phyloP scores from a whole-genome alignment of 2,113 vertebrate genomes.

The Nymphicus hollandicus region DNA sequence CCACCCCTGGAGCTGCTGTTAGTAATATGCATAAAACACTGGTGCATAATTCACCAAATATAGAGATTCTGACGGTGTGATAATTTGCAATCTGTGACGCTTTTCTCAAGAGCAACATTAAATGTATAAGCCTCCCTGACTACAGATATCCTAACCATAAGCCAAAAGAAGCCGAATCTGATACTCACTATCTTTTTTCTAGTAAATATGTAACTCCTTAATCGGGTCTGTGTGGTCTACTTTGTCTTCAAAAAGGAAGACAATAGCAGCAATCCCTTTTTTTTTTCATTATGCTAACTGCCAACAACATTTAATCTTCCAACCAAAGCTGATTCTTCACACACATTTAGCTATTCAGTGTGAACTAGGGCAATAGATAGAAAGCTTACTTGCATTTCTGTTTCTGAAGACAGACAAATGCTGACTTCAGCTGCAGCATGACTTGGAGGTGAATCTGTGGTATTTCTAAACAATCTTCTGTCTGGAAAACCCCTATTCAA shows the following conservation, averaged over 20 bases:
- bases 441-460: background rate
- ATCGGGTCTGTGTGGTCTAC: background rate
- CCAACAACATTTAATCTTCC: background rate
- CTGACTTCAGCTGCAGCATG: background rate
- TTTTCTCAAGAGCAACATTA: background rate
- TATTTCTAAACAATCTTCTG: background rate
- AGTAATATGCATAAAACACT: background rate
- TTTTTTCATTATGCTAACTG: background rate
- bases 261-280: background rate
- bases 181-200: background rate
- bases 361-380: background rate
- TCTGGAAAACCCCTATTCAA: background rate
- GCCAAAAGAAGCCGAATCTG: background rate
- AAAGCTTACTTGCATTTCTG: background rate
- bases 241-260: background rate
- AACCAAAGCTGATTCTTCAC: background rate
- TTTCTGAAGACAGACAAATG: background rate
- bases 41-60: background rate
- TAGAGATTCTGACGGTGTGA: background rate
- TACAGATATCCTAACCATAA: background rate
- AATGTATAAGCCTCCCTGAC: background rate
- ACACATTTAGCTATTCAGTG: background rate
- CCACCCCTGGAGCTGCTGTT: background rate
- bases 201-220: background rate
- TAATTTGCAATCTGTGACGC: background rate